A percentile compares a stretch with the other conserved stretches of the same genome.
Evolutionary conservation across 1,140 invertebrate species (phyloP).

Genomic region (Coboldia fuscipes): DNA sequence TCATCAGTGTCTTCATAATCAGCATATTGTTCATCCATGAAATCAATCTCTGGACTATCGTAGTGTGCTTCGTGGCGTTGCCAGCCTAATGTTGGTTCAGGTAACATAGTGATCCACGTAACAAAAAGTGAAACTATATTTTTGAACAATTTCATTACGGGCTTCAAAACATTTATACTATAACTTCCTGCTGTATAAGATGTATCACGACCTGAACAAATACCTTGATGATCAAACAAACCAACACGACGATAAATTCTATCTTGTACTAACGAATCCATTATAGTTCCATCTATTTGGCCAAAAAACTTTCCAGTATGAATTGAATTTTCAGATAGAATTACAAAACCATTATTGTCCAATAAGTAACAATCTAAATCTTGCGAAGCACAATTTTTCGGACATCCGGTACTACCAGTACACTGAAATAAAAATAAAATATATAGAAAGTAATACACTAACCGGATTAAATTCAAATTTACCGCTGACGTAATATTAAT

Average conservation of each 20-base stretch:
- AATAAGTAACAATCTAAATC: slow-evolving; percentile 79
- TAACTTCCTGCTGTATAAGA: slow-evolving; percentile 34
- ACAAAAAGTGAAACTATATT: slow-evolving; percentile 14
- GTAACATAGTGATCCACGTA: slow-evolving; percentile 15
- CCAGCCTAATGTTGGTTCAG: slow-evolving; percentile 13
- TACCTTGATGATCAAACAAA: slow-evolving; percentile 73
- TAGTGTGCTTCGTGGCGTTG: slow-evolving; percentile 4
- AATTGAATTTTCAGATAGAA: slow-evolving; percentile 62
- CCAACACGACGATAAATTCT: slow-evolving; percentile 70
- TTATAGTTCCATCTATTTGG: slow-evolving; percentile 83
- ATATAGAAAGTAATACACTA: not conserved
- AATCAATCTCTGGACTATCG: slow-evolving; percentile 11
- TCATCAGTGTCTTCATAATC: slow-evolving; percentile 15
- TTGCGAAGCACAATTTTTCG: slow-evolving; percentile 64
- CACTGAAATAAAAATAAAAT: slow-evolving; percentile 31
- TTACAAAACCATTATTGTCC: slow-evolving; percentile 86
- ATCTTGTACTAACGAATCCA: slow-evolving; percentile 79
- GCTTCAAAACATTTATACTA: slow-evolving; percentile 8
- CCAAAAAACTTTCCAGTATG: slow-evolving; percentile 70
- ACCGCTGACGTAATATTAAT: slow-evolving; percentile 68
- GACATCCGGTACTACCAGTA: slow-evolving; percentile 39
- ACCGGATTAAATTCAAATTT: slow-evolving; percentile 14
- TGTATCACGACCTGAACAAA: slow-evolving; percentile 55
- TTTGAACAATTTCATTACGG: slow-evolving; percentile 11
- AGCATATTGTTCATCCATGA: slow-evolving; percentile 15